Evolutionary conservation across 2,113 vertebrate genomes (phyloP), one percentile per base, ranked within the genome.

Genomic region (Xenus cinereus): DNA sequence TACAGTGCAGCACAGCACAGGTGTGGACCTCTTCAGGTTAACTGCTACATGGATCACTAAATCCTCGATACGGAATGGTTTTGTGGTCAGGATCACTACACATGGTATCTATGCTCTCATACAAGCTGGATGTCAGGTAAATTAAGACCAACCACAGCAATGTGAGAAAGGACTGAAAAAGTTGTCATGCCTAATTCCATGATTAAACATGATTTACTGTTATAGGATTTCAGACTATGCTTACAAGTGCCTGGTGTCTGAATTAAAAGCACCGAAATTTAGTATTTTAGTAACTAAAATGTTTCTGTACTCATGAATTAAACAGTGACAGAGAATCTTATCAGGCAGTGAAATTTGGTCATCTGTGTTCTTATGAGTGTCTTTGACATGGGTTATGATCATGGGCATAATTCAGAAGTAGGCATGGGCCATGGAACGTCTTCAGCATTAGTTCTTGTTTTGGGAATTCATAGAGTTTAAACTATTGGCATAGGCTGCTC

Each of bases 401-500:
- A 39, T 22, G 9, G 14, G 16, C 7, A 24, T 71, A 53, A 71
- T 48, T 88, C 57, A 82, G 14, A 85, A 45, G 12, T 15, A 51
- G 18, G 10, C 19, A 45, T 7, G 3, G 21, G 5, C 7, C 30
- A 33, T n/a, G 6, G 6, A 77, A 8, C 7, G n/a, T 14, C 26
- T 76, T 84, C 41, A 91, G 23, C 12, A 39, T 22, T 33, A 45
- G 8, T 39, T 43, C 21, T 46, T 56, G 8, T 12, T 94, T 63
- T 30, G 35, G 27, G 76, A 84, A 83, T 54, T 72, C 12, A 37
- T n/a, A 37, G 39, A 82, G 7, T 32, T 72, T 76, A 67, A 48
- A 27, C 12, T 60, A 26, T 30, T 0, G 0, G 1, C 6, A 33
- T 21, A 48, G 14, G 3, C 15, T 74, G 8, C 23, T 77, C 33